Evolutionary conservation across 2,113 vertebrate species (phyloP).

Genomic region (Sturnira hondurensis): DNA sequence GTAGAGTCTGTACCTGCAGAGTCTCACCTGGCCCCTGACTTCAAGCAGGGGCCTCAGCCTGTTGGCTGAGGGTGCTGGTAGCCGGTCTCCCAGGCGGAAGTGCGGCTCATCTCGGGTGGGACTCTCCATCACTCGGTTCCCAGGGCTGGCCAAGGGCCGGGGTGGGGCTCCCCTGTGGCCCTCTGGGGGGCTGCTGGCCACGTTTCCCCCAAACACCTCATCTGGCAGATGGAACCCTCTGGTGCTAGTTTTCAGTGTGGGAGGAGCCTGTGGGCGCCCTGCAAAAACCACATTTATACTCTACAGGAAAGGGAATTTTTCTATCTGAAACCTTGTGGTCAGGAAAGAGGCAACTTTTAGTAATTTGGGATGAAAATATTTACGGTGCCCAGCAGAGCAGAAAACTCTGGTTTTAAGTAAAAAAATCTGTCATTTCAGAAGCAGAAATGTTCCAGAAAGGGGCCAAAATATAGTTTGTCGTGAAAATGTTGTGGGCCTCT

Average conservation of each 20-base stretch:
- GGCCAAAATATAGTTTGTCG: not conserved
- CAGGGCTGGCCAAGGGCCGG: not conserved
- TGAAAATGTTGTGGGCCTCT: not conserved
- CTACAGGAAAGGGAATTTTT: not conserved
- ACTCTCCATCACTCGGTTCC: not conserved
- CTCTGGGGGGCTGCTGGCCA: not conserved
- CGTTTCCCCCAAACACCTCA: not conserved
- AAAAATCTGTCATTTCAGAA: not conserved
- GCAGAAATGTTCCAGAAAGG: slow-evolving; percentile 41
- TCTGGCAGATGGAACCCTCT: not conserved
- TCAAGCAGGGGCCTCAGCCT: not conserved
- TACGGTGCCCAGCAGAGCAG: slow-evolving; percentile 35
- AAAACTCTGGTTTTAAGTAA: slow-evolving; percentile 67
- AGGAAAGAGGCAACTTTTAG: slow-evolving; percentile 29
- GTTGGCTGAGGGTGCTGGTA: not conserved
- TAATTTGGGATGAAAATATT: slow-evolving; percentile 59
- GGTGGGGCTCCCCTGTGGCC: not conserved
- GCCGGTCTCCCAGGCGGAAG: not conserved
- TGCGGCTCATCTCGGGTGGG: not conserved
- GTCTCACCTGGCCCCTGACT: not conserved
- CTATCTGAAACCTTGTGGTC: slow-evolving; percentile 9
- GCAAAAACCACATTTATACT: not conserved
- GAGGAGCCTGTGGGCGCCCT: not conserved
- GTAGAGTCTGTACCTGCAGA: not conserved
- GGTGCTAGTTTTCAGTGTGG: not conserved